Percentiles rank a stretch among this genome's conserved stretches.
Evolutionary conservation across 2,797 vertebrate species (phyloP).

Genomic region (Sebastes itinus): DNA sequence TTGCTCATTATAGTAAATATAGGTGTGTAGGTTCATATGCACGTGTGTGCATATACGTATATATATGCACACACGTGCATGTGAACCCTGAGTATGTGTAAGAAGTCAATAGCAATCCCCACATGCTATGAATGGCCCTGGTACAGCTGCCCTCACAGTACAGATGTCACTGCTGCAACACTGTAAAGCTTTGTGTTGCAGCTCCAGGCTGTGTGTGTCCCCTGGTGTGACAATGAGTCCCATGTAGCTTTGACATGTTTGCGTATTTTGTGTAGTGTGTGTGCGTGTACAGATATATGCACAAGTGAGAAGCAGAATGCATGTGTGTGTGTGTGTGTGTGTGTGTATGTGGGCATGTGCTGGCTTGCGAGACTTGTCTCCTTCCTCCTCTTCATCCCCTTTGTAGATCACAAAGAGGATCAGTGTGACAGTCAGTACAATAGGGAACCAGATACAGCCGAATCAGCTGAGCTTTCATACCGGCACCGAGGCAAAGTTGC

Average conservation of each 20-base stretch:
- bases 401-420: constrained; percentile 52
- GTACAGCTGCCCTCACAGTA: neutral
- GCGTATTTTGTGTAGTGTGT: neutral
- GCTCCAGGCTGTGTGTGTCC: constrained; percentile 22
- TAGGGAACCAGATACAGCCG: constrained; percentile 41
- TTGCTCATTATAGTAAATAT: neutral
- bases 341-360: neutral
- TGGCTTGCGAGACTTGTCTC: constrained; percentile 10
- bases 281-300: neutral
- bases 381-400: constrained; percentile 9
- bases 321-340: neutral
- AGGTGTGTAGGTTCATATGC: too few relatives aligned
- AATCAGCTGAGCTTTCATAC: constrained; percentile 36
- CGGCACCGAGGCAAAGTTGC: constrained; percentile 19
- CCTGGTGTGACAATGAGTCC: neutral
- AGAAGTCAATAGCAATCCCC: neutral
- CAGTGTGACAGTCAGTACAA: constrained; percentile 57
- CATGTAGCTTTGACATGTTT: neutral
- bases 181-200: constrained; percentile 26
- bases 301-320: neutral
- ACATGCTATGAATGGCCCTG: neutral
- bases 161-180: neutral
- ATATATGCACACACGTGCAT: neutral
- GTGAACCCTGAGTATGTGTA: neutral
- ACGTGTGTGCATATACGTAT: too few relatives aligned